Evolutionary conservation across 2,888 invertebrate species (phyloP).

Genomic region (Ceramica pisi): DNA sequence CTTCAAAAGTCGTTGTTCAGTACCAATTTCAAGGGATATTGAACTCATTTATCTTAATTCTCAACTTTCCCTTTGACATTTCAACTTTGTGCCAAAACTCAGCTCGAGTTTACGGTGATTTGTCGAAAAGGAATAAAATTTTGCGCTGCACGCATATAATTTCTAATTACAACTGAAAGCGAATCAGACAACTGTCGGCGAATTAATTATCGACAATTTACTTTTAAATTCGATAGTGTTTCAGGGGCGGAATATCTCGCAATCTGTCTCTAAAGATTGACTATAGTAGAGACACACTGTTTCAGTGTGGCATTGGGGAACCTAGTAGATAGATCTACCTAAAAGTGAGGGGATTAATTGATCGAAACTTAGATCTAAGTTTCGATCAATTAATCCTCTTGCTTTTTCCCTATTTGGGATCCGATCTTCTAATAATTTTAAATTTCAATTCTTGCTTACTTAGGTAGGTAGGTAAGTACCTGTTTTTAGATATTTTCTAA

Average conservation of each 20-base stretch:
- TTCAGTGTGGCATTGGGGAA: constrained; percentile 7
- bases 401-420: no score
- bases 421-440: no score
- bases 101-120: constrained; percentile 1
- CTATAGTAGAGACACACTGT: not conserved
- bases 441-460: no score
- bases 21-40: not conserved
- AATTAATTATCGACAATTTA: constrained; percentile 32
- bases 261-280: constrained; percentile 9
- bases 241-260: constrained; percentile 38
- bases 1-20: constrained; percentile 21
- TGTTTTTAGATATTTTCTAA: not conserved
- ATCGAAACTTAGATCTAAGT: no score
- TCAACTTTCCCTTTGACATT: constrained; percentile 33
- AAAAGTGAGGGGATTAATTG: no score
- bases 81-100: constrained; percentile 7
- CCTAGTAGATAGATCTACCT: no score
- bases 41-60: constrained; percentile 13
- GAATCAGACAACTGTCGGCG: constrained; percentile 44
- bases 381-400: no score
- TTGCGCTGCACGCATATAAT: constrained; percentile 39
- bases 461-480: no score
- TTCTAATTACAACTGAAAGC: constrained; percentile 54
- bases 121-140: constrained; percentile 21
- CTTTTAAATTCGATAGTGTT: constrained; percentile 23